These are phyloP conservation scores for Geopemphigus sp. DNA, from an alignment of 1,140 invertebrate genomes.

Conservation along the genomic window DNA sequence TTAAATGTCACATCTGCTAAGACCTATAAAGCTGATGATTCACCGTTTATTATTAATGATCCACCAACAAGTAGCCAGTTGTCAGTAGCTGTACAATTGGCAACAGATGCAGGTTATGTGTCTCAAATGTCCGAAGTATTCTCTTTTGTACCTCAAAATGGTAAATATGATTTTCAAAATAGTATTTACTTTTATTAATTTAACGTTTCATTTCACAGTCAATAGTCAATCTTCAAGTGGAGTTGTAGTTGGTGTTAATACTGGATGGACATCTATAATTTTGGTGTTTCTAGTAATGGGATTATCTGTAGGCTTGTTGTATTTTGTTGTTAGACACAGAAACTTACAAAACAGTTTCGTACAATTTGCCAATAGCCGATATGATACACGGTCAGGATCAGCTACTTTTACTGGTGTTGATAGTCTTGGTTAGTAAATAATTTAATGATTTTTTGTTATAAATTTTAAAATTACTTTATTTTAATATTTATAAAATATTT, in stretches of 20 bases:
- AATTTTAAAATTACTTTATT: too few relatives aligned
- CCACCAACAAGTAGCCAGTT: conserved; percentile 59
- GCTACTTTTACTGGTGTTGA: conserved; percentile 76
- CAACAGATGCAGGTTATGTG: conserved; percentile 65
- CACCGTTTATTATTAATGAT: conserved; percentile 62
- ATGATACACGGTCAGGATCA: conserved; percentile 78
- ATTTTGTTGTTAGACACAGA: conserved; percentile 70
- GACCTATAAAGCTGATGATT: conserved; percentile 57
- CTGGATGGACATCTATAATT: conserved; percentile 56
- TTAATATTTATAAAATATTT: neutral
- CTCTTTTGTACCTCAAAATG: conserved; percentile 55
- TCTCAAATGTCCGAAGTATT: conserved; percentile 65
- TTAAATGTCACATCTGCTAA: conserved; percentile 56
- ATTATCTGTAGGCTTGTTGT: conserved; percentile 61
- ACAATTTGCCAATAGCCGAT: conserved; percentile 81
- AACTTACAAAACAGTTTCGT: conserved; percentile 75
- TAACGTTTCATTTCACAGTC: conserved; percentile 1
- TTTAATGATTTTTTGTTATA: neutral
- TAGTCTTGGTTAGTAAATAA: conserved; percentile 60
- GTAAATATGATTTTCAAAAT: neutral
- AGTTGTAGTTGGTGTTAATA: conserved; percentile 51
- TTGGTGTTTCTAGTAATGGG: conserved; percentile 60
- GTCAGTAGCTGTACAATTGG: conserved; percentile 65
- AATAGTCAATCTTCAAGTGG: conserved; percentile 51
- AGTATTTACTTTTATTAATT: neutral